Base-by-base conservation (phyloP, 2,888 invertebrate species). In the Aelia acuminata region DNA sequence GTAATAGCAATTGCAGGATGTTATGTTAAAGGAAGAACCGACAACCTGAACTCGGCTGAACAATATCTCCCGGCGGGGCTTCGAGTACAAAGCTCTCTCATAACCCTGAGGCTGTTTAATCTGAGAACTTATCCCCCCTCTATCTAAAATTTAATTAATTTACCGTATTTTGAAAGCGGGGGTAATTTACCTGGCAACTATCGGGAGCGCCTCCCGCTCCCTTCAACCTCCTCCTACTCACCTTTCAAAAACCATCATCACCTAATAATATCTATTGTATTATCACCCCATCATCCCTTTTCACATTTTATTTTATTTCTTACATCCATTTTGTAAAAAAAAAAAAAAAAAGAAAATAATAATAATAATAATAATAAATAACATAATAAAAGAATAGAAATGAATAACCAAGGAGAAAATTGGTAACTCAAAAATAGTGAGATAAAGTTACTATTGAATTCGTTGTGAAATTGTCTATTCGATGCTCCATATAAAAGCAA, bases 141-240 rank as follows among this genome's bases (percentile, higher is more conserved):
- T n/a, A 50, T 53, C 85, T 85, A 49, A 85, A 85, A 85, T 85
- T 85, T 85, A 85, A 85, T 85, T 85, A 85, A 85, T 85, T 85
- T 85, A 85, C 50, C 85, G 50, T 53, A 85, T 85, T 85, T 85
- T 85, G 85, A 85, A 85, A 85, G 85, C 85, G 53, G 53, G 63
- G 85, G 85, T 85, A 85, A 85, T 85, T 85, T 85, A 85, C 49
- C 85, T 53, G 53, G 50, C 49, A 85, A 85, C 85, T 85, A 85
- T 85, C 85, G 85, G 84, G 39, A 39, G 50, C 39, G 49, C 50
- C n/a, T 18, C 53, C 39, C 49, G 39, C 1, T 43, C 43, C 57
- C 57, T 50, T 57, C 20, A 26, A 22, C 48, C 26, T 18, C 13
- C 5, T 5, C 35, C 49, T 49, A 15, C 39, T 31, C 85, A 20